Percentiles rank a stretch among this genome's conserved stretches.
Evolutionary conservation across 1,140 invertebrate genomes (phyloP).

Genomic region (Ridgeia piscesae): DNA sequence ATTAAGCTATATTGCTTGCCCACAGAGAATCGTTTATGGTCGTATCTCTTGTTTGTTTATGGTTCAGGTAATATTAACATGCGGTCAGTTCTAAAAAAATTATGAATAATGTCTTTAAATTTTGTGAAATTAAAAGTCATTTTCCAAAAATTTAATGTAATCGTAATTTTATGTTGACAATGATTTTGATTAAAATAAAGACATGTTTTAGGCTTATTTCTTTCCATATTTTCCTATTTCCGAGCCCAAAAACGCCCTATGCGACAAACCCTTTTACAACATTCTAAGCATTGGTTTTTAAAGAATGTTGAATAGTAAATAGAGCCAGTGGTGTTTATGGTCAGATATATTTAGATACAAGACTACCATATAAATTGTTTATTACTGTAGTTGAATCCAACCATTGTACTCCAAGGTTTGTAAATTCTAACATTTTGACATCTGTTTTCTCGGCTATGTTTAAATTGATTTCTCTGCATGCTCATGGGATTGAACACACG

Average conservation of each 20-base stretch:
- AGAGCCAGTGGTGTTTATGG: not conserved
- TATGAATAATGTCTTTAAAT: too few species aligned
- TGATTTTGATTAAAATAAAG: not conserved
- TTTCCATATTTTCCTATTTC: not conserved
- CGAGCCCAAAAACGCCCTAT: not conserved
- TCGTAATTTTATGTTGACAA: too few species aligned
- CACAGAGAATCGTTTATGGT: not conserved
- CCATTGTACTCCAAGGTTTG: not conserved
- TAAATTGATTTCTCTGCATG: not conserved
- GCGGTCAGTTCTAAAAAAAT: too few species aligned
- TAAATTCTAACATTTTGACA: not conserved
- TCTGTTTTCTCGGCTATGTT: not conserved
- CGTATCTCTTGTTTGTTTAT: not conserved
- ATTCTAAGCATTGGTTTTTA: not conserved
- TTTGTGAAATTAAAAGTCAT: too few species aligned
- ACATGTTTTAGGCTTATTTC: not conserved
- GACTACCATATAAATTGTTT: not conserved
- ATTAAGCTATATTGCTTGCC: not conserved
- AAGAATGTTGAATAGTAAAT: not conserved
- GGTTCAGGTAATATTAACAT: too few species aligned
- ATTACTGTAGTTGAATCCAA: not conserved
- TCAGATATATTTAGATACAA: not conserved
- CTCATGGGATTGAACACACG: not conserved
- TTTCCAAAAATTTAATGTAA: too few species aligned
- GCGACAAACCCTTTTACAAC: not conserved